These are phyloP conservation scores for Cheilosia vernalis DNA, from an alignment of 2,888 invertebrate genomes.

Conservation along the genomic window DNA sequence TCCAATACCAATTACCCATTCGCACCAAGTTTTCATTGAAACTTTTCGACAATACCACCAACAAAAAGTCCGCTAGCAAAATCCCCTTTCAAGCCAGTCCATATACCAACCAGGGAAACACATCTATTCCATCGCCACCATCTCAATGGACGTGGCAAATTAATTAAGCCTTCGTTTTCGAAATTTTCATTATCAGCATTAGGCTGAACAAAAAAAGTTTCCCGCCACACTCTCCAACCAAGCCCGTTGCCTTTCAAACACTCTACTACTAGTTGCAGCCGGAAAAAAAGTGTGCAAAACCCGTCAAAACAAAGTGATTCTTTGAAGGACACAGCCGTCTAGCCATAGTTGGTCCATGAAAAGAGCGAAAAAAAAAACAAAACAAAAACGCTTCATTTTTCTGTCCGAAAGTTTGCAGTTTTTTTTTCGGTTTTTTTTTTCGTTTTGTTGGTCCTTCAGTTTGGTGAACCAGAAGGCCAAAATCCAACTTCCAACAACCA, in stretches of 20 bases:
- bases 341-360: constrained; percentile 39
- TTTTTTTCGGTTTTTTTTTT: constrained; percentile 5
- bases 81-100: too few relatives aligned
- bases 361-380: neutral
- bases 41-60: too few relatives aligned
- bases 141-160: constrained; percentile 28
- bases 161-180: constrained; percentile 51
- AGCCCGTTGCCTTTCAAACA: neutral
- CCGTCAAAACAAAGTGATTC: constrained; percentile 64
- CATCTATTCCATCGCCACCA: neutral
- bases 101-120: neutral
- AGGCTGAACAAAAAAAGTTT: constrained; percentile 8
- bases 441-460: constrained; percentile 9
- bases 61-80: too few relatives aligned
- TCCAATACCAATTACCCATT: too few relatives aligned
- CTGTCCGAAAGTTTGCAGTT: constrained; percentile 30
- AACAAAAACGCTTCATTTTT: constrained; percentile 26
- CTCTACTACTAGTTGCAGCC: neutral
- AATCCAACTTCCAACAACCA: constrained; percentile 13
- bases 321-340: constrained; percentile 61
- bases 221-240: neutral
- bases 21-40: too few relatives aligned
- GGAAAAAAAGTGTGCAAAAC: constrained; percentile 40
- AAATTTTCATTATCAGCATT: constrained; percentile 56
- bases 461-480: constrained; percentile 11